Evolutionary conservation across 2,888 invertebrate genomes (phyloP).

Genomic region (Diploptera punctata): DNA sequence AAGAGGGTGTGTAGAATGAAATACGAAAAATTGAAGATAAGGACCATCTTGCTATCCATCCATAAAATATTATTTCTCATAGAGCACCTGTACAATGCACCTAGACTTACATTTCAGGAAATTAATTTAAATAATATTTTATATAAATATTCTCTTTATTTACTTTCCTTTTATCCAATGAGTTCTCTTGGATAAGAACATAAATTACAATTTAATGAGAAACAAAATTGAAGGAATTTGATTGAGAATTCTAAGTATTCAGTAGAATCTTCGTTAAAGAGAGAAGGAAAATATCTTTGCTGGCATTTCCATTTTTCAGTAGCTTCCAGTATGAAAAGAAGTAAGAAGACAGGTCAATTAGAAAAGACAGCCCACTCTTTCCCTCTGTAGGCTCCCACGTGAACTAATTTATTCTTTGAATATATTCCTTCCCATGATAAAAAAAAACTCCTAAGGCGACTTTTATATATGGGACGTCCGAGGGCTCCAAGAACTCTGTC

Average conservation of each 20-base stretch:
- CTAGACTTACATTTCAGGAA: no score
- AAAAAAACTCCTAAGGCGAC: neutral
- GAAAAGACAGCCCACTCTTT: neutral
- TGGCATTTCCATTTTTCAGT: slow-evolving; percentile 12
- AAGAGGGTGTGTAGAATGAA: no score
- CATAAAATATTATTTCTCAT: no score
- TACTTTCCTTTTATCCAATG: neutral
- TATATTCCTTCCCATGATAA: neutral
- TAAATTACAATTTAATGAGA: neutral
- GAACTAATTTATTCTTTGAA: slow-evolving; percentile 21
- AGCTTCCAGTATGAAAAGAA: neutral
- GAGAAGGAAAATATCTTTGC: neutral
- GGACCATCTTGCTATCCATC: no score
- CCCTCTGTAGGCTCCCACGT: neutral
- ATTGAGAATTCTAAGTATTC: slow-evolving; percentile 14
- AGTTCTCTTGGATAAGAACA: neutral
- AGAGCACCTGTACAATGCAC: no score
- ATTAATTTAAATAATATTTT: no score
- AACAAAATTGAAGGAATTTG: slow-evolving; percentile 20
- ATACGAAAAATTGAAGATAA: no score
- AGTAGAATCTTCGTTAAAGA: neutral
- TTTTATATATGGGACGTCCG: slow-evolving; percentile 3
- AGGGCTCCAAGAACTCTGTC: neutral
- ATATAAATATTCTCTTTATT: no score
- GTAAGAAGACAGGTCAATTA: slow-evolving; percentile 28